Conservation (phyloP, 2,888 invertebrate species). For the Agelastica alni region DNA sequence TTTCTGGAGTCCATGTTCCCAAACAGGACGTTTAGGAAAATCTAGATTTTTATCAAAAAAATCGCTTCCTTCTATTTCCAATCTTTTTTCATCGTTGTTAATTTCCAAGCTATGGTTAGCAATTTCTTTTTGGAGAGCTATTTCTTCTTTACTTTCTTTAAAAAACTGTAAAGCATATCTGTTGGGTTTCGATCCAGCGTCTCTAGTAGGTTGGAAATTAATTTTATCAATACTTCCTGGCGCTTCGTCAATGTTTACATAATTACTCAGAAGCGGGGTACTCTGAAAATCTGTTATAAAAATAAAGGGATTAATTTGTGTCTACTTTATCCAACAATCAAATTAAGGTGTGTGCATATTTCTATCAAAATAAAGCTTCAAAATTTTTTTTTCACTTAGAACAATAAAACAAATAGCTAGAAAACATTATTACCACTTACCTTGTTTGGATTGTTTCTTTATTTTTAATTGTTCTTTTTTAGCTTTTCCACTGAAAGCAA, state of each 20-base stretch:
- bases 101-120: conserved; percentile 64
- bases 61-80: conserved; percentile 70
- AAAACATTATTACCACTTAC: too few relatives aligned
- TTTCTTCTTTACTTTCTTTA: conserved; percentile 75
- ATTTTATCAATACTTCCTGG: conserved; percentile 64
- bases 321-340: too few relatives aligned
- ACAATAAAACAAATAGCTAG: too few relatives aligned
- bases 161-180: conserved; percentile 83
- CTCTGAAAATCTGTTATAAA: too few relatives aligned
- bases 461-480: conserved; percentile 85
- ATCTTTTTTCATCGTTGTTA: conserved; percentile 62
- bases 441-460: conserved; percentile 63
- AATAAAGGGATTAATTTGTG: too few relatives aligned
- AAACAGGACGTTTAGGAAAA: conserved; percentile 84
- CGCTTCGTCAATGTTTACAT: too few relatives aligned
- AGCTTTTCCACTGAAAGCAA: conserved; percentile 90
- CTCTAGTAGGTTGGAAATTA: conserved; percentile 65
- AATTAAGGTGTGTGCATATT: too few relatives aligned
- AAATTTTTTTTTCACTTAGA: too few relatives aligned
- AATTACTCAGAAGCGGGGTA: too few relatives aligned
- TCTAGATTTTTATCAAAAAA: conserved; percentile 72
- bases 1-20: conserved; percentile 77
- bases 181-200: conserved; percentile 61
- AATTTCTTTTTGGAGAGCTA: conserved; percentile 69
- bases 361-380: too few relatives aligned